These are phyloP conservation scores for Takifugu ocellatus DNA, from an alignment of 2,797 vertebrate species.

Conservation along the genomic window DNA sequence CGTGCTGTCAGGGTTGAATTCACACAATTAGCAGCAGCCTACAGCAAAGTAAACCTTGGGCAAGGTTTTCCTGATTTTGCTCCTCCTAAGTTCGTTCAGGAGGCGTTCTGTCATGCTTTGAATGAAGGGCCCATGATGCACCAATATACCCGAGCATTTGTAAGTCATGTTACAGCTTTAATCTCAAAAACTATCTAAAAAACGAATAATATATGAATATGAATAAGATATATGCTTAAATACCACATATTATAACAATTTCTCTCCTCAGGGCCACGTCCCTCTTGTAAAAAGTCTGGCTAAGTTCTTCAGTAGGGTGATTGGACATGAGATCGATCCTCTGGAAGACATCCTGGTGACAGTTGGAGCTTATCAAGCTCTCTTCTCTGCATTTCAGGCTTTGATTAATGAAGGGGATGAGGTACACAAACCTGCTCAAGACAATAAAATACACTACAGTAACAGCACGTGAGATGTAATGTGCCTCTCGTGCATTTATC, in stretches of 20 bases:
- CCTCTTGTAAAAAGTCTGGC: conserved; percentile 84
- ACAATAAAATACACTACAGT: not conserved
- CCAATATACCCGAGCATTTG: conserved; percentile 91
- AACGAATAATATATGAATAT: too few species aligned
- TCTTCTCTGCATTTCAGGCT: conserved; percentile 90
- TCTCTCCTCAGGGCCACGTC: conserved; percentile 82
- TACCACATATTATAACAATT: too few species aligned
- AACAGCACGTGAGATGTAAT: not conserved
- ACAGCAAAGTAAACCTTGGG: conserved; percentile 87
- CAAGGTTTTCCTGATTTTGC: conserved; percentile 93
- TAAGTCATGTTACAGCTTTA: conserved; percentile 61
- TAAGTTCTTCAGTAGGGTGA: conserved; percentile 82
- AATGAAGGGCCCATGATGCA: conserved; percentile 78
- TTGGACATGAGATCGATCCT: conserved; percentile 82
- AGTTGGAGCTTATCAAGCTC: conserved; percentile 89
- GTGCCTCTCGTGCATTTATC: too few species aligned
- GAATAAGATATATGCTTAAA: not conserved
- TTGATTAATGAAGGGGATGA: conserved; percentile 89
- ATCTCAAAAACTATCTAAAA: too few species aligned
- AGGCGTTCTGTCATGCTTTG: conserved; percentile 79
- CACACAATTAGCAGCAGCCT: conserved; percentile 72
- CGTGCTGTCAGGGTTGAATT: conserved; percentile 85
- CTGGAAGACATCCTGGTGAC: conserved; percentile 87
- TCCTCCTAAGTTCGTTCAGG: conserved; percentile 81
- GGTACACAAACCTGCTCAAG: conserved; percentile 63